Conservation (phyloP, 2,797 vertebrate species). For the Sebastes cheni region DNA sequence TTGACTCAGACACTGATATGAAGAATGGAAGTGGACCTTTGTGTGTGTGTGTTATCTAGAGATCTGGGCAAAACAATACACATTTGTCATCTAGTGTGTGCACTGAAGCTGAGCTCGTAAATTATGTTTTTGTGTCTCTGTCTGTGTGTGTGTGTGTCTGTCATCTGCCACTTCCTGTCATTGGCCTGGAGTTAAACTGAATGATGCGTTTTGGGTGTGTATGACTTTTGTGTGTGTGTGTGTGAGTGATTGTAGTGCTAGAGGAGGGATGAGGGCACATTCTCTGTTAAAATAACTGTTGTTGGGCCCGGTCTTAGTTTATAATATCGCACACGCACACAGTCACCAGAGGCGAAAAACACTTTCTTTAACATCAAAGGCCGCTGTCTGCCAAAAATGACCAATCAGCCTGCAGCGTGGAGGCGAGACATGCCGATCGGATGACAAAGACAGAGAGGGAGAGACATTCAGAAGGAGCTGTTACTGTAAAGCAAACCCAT, state of each 20-base stretch:
- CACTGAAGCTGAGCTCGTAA: not conserved
- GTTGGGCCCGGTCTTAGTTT: constrained; percentile 16
- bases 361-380: constrained; percentile 27
- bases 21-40: not conserved
- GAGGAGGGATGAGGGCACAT: not conserved
- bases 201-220: not conserved
- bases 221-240: not conserved
- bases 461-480: constrained; percentile 13
- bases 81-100: constrained; percentile 3
- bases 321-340: not conserved
- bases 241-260: not conserved
- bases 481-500: constrained; percentile 17
- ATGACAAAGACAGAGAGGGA: constrained; percentile 38
- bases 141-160: not conserved
- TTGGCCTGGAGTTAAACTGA: constrained; percentile 34
- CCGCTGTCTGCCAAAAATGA: constrained; percentile 41
- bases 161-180: constrained; percentile 9
- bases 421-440: constrained; percentile 12
- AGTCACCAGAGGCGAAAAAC: not conserved
- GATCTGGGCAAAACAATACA: not conserved
- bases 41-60: not conserved
- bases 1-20: not conserved
- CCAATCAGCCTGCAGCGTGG: constrained; percentile 28
- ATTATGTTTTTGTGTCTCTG: not conserved
- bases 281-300: constrained; percentile 23